phyloP scores from a whole-genome alignment of 2,888 invertebrate genomes.

The Phoronis australis region DNA sequence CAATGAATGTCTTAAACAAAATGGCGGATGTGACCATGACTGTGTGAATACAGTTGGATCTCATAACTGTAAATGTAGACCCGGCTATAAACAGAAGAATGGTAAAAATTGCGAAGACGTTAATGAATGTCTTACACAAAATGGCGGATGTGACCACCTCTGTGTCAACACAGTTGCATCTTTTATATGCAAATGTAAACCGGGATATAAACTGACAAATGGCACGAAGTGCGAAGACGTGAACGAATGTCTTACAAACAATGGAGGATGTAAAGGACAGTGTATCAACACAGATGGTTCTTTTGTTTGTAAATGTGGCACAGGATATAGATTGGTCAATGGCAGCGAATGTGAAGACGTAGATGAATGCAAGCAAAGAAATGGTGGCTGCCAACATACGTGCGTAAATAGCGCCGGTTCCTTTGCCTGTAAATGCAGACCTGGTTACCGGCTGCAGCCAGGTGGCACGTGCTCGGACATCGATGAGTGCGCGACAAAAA shows the following conservation, averaged over 20 bases:
- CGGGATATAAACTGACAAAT: background rate
- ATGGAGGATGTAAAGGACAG: constrained; percentile 1
- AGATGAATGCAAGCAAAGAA: too few species aligned
- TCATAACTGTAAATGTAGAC: background rate
- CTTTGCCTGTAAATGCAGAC: too few species aligned
- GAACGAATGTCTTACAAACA: background rate
- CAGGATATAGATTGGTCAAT: background rate
- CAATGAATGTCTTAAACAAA: background rate
- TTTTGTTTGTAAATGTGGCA: background rate
- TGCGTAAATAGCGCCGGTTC: background rate
- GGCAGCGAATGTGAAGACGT: background rate
- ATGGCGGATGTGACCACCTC: constrained; percentile 1
- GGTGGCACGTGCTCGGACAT: constrained; percentile 8
- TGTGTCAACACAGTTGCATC: constrained; percentile 1
- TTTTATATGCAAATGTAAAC: background rate
- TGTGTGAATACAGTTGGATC: constrained; percentile 1
- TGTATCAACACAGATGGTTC: background rate
- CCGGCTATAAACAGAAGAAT: background rate
- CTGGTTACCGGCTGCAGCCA: too few species aligned
- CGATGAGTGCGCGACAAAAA: constrained; percentile 6
- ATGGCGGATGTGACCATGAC: constrained; percentile 1
- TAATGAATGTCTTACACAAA: too few species aligned
- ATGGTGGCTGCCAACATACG: constrained; percentile 2
- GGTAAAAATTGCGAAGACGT: too few species aligned
- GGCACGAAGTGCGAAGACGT: background rate